These are phyloP conservation scores for Osmerus mordax DNA, from an alignment of 2,113 vertebrate species.

Conservation along the genomic window DNA sequence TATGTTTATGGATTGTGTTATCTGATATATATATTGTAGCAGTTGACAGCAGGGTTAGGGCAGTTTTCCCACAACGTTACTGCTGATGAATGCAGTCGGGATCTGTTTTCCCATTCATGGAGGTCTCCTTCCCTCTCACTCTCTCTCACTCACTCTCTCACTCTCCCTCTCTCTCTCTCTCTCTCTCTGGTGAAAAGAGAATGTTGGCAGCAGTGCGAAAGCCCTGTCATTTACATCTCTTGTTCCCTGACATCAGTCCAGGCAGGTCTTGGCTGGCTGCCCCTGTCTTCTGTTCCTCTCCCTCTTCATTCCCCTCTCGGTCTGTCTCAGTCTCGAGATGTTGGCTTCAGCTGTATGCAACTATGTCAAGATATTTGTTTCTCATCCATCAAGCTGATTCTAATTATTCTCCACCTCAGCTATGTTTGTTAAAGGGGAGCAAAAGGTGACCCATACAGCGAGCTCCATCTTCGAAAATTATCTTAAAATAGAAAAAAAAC, in stretches of 20 bases:
- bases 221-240: constrained; percentile 40
- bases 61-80: background rate
- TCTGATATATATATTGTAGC: background rate
- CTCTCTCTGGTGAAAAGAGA: constrained; percentile 7
- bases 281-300: background rate
- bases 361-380: constrained; percentile 37
- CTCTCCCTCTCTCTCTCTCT: background rate
- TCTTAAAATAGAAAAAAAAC: background rate
- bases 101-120: background rate
- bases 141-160: background rate
- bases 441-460: background rate
- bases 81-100: background rate
- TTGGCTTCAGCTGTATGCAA: constrained; percentile 1
- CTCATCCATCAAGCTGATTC: constrained; percentile 10
- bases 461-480: background rate
- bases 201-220: constrained; percentile 33
- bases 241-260: constrained; percentile 10
- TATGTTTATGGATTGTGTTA: too few species aligned
- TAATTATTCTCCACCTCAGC: background rate
- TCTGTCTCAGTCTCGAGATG: background rate
- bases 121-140: background rate
- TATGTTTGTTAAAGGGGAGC: background rate
- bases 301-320: background rate
- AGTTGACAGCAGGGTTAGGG: background rate
- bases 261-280: constrained; percentile 14